Evolutionary conservation across 2,888 invertebrate genomes (phyloP).

Genomic region (Ochropleura plecta): DNA sequence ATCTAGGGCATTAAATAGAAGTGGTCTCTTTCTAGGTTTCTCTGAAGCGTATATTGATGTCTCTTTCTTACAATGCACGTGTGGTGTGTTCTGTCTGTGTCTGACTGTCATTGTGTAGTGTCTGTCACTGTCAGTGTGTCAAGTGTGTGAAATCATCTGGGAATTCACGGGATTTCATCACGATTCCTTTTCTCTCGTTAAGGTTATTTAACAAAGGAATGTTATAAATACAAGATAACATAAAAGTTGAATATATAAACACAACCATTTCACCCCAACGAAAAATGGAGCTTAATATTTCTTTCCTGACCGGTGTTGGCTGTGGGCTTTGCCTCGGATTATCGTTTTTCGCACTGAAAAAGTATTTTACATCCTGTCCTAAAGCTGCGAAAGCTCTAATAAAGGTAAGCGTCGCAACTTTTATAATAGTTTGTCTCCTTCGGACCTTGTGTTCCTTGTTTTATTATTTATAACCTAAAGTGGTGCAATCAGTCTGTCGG

Average conservation of each 20-base stretch:
- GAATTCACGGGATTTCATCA: not conserved
- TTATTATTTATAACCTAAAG: not conserved
- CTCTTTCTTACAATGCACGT: constrained; percentile 1
- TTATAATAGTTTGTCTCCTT: not conserved
- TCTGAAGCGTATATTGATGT: not conserved
- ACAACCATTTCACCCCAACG: constrained; percentile 77
- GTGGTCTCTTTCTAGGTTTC: not conserved
- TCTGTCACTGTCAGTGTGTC: constrained; percentile 1
- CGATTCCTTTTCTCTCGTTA: not conserved
- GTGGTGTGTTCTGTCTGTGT: not conserved
- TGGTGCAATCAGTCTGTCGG: not conserved
- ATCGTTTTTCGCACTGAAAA: constrained; percentile 81
- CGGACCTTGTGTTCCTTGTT: not conserved
- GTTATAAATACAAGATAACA: not conserved
- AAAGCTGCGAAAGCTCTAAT: constrained; percentile 73
- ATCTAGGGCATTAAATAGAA: not conserved
- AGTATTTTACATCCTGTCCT: constrained; percentile 73
- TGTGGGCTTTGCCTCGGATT: constrained; percentile 87
- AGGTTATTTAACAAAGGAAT: not conserved
- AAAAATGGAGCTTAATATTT: constrained; percentile 83
- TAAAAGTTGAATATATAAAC: constrained; percentile 1
- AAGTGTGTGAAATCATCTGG: not conserved
- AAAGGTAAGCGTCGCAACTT: constrained; percentile 70
- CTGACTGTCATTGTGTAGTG: not conserved
- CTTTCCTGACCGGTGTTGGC: constrained; percentile 85